Evolutionary conservation across 1,140 invertebrate genomes (phyloP).

Genomic region (Brachionus calyciflorus): DNA sequence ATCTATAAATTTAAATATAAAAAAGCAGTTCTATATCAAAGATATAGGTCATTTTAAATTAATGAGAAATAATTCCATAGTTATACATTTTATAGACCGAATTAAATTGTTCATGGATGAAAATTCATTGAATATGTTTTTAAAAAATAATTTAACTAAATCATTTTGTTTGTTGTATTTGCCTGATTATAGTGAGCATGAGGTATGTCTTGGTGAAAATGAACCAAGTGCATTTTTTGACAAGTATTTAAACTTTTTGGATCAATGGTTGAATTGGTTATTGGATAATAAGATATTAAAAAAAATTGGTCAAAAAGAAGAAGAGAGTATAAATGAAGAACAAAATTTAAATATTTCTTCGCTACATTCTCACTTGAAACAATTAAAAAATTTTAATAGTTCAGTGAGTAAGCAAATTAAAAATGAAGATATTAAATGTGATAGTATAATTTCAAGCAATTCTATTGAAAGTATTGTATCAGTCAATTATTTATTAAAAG

Average conservation of each 20-base stretch:
- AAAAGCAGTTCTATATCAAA: slow-evolving; percentile 20
- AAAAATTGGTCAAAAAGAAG: background rate
- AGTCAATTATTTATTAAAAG: background rate
- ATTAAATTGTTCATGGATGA: slow-evolving; percentile 37
- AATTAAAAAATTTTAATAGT: slow-evolving; percentile 20
- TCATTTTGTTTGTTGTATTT: slow-evolving; percentile 36
- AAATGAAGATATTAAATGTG: background rate
- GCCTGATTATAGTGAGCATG: slow-evolving; percentile 39
- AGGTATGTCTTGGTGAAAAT: background rate
- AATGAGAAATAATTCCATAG: background rate
- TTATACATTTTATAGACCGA: slow-evolving; percentile 26
- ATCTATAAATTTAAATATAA: slow-evolving; percentile 12
- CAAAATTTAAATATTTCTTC: background rate
- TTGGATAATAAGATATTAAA: background rate
- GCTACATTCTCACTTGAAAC: background rate
- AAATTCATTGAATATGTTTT: background rate
- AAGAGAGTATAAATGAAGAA: background rate
- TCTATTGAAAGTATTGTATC: background rate
- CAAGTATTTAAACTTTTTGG: slow-evolving; percentile 19
- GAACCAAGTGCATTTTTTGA: background rate
- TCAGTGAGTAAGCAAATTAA: background rate
- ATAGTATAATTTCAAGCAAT: background rate
- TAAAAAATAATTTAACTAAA: background rate
- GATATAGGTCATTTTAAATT: slow-evolving; percentile 40
- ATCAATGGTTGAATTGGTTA: slow-evolving; percentile 43